phyloP scores from a whole-genome alignment of 2,113 vertebrate genomes.

The Synchiropus splendidus region DNA sequence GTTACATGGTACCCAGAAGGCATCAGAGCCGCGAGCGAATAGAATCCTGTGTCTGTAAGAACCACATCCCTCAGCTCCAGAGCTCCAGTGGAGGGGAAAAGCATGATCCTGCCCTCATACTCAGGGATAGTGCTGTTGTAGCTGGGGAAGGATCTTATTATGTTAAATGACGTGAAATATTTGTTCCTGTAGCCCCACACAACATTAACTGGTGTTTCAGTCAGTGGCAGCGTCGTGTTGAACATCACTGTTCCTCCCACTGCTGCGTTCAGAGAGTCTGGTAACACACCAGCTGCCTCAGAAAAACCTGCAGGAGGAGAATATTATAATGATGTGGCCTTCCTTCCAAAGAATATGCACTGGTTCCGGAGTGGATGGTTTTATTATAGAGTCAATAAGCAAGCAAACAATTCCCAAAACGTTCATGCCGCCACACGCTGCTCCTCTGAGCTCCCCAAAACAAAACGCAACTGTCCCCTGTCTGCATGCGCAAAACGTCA shows the following conservation, averaged over 20 bases:
- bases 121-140: rapidly evolving
- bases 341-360: too few species aligned
- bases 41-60: slow-evolving; percentile 24
- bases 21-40: neutral
- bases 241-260: slow-evolving; percentile 21
- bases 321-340: too few species aligned
- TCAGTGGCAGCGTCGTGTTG: slow-evolving; percentile 8
- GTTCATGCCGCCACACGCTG: too few species aligned
- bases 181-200: slow-evolving; percentile 11
- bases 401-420: too few species aligned
- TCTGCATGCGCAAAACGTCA: too few species aligned
- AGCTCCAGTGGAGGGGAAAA: slow-evolving; percentile 24
- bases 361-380: too few species aligned
- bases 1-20: rapidly evolving
- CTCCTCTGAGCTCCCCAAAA: too few species aligned
- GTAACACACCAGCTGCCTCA: slow-evolving; percentile 14
- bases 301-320: slow-evolving; percentile 15
- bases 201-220: neutral
- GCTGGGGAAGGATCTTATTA: neutral
- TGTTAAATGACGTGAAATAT: rapidly evolving
- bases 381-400: too few species aligned
- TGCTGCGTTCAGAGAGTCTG: slow-evolving; percentile 3
- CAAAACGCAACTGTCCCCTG: too few species aligned
- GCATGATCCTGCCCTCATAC: slow-evolving; percentile 1
- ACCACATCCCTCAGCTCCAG: slow-evolving; percentile 33